Evolutionary conservation across 2,113 vertebrate genomes (phyloP).

Genomic region (Daubentonia madagascariensis): DNA sequence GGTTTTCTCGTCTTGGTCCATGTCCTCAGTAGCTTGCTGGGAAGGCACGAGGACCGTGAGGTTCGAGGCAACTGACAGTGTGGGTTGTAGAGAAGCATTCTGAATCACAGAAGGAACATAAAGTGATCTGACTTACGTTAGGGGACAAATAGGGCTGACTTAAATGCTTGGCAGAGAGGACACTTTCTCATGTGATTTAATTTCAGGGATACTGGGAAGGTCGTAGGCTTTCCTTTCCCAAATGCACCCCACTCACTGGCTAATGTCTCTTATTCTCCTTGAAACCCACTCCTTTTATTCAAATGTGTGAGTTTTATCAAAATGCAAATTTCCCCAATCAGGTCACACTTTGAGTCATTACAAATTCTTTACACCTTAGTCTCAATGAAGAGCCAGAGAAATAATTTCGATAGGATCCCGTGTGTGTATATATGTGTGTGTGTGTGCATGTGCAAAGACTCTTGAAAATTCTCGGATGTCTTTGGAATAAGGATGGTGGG

Average conservation of each 20-base stretch:
- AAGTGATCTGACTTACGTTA: not conserved
- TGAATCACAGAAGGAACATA: slow-evolving; percentile 71
- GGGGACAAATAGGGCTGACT: not conserved
- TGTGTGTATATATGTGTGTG: not conserved
- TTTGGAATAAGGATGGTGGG: not conserved
- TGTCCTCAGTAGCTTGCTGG: slow-evolving; percentile 82
- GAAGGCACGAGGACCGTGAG: slow-evolving; percentile 92
- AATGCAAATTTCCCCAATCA: not conserved
- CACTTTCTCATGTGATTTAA: not conserved
- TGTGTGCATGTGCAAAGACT: not conserved
- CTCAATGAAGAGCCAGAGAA: not conserved
- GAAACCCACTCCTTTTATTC: not conserved
- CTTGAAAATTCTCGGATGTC: not conserved
- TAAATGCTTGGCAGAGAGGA: not conserved
- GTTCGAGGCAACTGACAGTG: slow-evolving; percentile 84
- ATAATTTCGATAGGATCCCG: not conserved
- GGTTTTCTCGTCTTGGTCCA: slow-evolving; percentile 86
- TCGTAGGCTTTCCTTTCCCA: not conserved
- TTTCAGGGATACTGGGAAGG: not conserved
- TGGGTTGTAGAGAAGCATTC: slow-evolving; percentile 82
- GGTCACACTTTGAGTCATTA: not conserved
- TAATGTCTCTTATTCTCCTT: not conserved
- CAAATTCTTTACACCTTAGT: not conserved
- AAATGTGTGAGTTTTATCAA: not conserved
- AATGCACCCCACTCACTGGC: not conserved